A percentile compares a stretch with the other conserved stretches of the same genome.
These are phyloP conservation scores for Aleiodes alternator DNA, from an alignment of 2,888 invertebrate genomes.

Conservation along the genomic window DNA sequence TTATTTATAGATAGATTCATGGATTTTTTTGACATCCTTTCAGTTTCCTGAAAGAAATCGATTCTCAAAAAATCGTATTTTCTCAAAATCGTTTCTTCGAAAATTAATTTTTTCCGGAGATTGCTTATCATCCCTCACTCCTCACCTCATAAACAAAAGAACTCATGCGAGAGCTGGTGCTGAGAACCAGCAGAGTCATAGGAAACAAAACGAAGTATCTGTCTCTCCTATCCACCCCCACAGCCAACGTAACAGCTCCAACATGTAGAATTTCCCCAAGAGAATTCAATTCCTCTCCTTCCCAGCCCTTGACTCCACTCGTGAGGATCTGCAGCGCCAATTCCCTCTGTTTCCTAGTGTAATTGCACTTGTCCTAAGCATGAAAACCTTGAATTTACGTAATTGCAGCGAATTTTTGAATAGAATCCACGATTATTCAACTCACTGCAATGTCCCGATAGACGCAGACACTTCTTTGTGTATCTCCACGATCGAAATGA, in stretches of 20 bases:
- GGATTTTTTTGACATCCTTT: too few species aligned
- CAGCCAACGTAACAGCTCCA: constrained; percentile 87
- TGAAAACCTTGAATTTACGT: constrained; percentile 36
- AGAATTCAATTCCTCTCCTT: constrained; percentile 86
- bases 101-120: too few species aligned
- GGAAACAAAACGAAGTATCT: constrained; percentile 95
- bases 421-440: constrained; percentile 50
- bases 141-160: constrained; percentile 95
- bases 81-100: too few species aligned
- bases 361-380: constrained; percentile 88
- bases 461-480: constrained; percentile 94
- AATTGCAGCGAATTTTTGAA: background rate
- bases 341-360: constrained; percentile 94
- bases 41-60: too few species aligned
- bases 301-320: constrained; percentile 96
- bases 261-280: constrained; percentile 94
- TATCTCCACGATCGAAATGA: constrained; percentile 97
- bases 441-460: constrained; percentile 96
- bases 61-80: too few species aligned
- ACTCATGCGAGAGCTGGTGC: constrained; percentile 93
- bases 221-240: constrained; percentile 90
- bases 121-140: too few species aligned
- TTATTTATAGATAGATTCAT: too few species aligned
- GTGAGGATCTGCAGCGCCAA: constrained; percentile 96
- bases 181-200: constrained; percentile 90